These are phyloP conservation scores for Spea hammondii DNA, from an alignment of 2,797 vertebrate species.

Conservation along the genomic window DNA sequence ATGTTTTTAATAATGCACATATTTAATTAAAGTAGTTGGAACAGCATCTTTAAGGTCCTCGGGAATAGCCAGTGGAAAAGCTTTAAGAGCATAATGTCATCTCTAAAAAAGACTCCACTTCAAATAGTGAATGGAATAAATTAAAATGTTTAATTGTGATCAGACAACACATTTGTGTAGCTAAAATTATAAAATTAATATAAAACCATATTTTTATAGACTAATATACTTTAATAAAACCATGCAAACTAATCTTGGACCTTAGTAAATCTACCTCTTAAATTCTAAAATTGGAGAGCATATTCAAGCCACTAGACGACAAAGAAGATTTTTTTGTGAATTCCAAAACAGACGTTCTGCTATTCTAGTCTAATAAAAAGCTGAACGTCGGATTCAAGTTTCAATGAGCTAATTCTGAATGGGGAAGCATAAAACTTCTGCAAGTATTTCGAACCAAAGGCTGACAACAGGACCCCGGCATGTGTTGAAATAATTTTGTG, in stretches of 20 bases:
- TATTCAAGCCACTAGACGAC: background rate
- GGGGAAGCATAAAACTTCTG: background rate
- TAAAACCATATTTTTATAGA: too few species aligned
- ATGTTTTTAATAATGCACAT: too few species aligned
- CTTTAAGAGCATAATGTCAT: too few species aligned
- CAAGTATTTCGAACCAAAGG: background rate
- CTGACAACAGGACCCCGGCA: background rate
- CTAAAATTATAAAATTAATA: too few species aligned
- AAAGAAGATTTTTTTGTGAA: background rate
- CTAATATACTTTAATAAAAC: background rate
- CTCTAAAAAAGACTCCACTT: too few species aligned
- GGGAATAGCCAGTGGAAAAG: too few species aligned
- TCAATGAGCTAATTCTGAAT: slow-evolving; percentile 6
- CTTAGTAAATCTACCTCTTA: background rate
- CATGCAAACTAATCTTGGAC: background rate
- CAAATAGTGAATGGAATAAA: too few species aligned
- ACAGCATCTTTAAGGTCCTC: too few species aligned
- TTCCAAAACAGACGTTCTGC: background rate
- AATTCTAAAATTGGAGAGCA: background rate
- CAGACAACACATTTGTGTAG: too few species aligned
- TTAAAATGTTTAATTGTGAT: too few species aligned
- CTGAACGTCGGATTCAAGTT: background rate
- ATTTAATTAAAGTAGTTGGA: too few species aligned
- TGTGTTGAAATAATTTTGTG: background rate
- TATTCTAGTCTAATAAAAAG: background rate